These are phyloP conservation scores for Atrichornis clamosus DNA, from an alignment of 2,113 vertebrate species.

Conservation along the genomic window DNA sequence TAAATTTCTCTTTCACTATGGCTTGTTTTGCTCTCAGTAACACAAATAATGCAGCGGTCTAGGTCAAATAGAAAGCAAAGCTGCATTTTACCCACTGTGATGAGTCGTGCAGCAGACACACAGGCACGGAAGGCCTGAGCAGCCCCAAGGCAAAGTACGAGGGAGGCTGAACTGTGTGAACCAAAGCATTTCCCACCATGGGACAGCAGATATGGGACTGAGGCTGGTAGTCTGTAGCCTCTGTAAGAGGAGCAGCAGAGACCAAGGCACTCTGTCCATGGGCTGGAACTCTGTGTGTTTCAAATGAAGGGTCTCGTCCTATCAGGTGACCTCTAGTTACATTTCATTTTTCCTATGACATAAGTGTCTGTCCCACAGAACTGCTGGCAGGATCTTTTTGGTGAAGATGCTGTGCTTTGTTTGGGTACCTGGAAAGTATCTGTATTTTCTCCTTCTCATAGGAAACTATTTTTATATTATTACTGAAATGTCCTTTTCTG, in stretches of 20 bases:
- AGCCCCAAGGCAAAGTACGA: background rate
- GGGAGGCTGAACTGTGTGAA: background rate
- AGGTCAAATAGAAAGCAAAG: background rate
- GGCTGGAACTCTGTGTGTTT: background rate
- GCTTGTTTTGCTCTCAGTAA: background rate
- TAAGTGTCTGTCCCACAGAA: background rate
- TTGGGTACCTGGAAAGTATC: background rate
- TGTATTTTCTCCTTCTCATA: background rate
- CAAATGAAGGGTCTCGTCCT: background rate
- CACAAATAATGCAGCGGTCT: background rate
- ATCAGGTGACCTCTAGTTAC: background rate
- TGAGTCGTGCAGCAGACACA: background rate
- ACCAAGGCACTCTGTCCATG: background rate
- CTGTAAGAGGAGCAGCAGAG: background rate
- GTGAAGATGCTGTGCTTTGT: background rate
- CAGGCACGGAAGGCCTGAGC: background rate
- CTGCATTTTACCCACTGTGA: background rate
- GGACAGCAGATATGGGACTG: background rate
- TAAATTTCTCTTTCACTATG: background rate
- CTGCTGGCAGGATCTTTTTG: background rate
- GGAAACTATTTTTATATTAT: background rate
- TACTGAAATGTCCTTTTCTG: background rate
- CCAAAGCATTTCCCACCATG: background rate
- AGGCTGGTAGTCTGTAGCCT: background rate
- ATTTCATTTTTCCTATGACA: background rate